A percentile compares a stretch with the other conserved stretches of the same genome.
Evolutionary conservation across 2,888 invertebrate species (phyloP).

Genomic region (Epicampocera succincta): DNA sequence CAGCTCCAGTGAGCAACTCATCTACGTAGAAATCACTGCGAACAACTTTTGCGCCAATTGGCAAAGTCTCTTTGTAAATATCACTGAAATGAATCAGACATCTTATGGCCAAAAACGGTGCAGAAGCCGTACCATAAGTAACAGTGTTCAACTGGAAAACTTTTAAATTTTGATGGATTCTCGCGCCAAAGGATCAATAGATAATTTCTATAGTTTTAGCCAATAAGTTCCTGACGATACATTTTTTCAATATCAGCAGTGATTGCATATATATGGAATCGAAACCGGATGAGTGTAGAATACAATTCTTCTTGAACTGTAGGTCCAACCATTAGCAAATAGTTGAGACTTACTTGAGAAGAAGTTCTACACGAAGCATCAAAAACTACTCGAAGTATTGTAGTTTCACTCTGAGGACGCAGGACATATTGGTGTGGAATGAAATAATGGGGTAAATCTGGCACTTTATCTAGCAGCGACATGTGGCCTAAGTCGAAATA

Average conservation of each 20-base stretch:
- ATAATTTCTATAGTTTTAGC: too few species aligned
- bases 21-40: conserved; percentile 6
- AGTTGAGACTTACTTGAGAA: conserved; percentile 2
- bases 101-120: conserved; percentile 18
- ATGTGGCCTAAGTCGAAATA: background rate
- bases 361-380: too few species aligned
- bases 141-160: background rate
- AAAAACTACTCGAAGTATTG: too few species aligned
- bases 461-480: background rate
- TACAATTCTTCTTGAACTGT: conserved; percentile 31
- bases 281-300: conserved; percentile 15
- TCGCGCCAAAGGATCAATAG: too few species aligned
- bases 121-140: conserved; percentile 29
- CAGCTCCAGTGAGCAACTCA: conserved; percentile 19
- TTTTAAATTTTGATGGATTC: too few species aligned
- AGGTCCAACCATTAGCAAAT: conserved; percentile 16
- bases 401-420: too few species aligned
- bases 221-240: conserved; percentile 19
- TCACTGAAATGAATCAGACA: conserved; percentile 8
- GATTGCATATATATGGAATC: conserved; percentile 13
- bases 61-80: background rate
- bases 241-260: conserved; percentile 39
- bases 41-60: conserved; percentile 17
- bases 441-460: background rate
- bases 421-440: background rate